These are phyloP conservation scores for Adelosebastes latens DNA, from an alignment of 2,797 vertebrate species.

Conservation along the genomic window DNA sequence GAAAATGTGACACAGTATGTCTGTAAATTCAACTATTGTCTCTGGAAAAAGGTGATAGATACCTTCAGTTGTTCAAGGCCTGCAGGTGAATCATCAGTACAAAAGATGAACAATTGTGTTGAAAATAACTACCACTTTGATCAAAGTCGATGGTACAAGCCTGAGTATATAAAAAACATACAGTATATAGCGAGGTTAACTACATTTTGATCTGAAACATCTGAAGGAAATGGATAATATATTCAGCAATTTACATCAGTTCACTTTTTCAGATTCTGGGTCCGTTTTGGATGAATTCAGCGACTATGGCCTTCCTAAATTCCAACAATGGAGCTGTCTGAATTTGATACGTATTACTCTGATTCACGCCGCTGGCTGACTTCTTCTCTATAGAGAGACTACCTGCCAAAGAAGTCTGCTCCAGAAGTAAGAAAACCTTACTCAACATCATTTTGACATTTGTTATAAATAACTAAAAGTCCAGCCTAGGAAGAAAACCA, in stretches of 20 bases:
- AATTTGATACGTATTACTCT: not conserved
- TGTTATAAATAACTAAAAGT: too few species aligned
- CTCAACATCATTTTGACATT: too few species aligned
- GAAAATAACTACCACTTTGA: not conserved
- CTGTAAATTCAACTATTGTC: not conserved
- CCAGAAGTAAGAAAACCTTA: too few species aligned
- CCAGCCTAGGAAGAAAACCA: too few species aligned
- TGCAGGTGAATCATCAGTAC: not conserved
- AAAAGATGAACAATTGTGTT: not conserved
- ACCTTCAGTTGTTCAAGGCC: not conserved
- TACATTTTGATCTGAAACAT: not conserved
- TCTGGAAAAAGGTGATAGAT: too few species aligned
- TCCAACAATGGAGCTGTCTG: not conserved
- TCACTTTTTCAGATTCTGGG: too few species aligned
- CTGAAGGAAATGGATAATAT: not conserved
- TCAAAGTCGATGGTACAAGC: not conserved
- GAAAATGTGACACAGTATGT: not conserved
- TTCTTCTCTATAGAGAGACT: not conserved
- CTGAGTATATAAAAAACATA: not conserved
- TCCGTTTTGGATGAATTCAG: not conserved
- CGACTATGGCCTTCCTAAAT: not conserved
- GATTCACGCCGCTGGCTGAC: not conserved
- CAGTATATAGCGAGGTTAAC: too few species aligned
- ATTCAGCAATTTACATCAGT: not conserved
- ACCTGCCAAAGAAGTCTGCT: not conserved